Conservation (phyloP, 2,888 invertebrate genomes). For the Eretmocerus hayati region DNA sequence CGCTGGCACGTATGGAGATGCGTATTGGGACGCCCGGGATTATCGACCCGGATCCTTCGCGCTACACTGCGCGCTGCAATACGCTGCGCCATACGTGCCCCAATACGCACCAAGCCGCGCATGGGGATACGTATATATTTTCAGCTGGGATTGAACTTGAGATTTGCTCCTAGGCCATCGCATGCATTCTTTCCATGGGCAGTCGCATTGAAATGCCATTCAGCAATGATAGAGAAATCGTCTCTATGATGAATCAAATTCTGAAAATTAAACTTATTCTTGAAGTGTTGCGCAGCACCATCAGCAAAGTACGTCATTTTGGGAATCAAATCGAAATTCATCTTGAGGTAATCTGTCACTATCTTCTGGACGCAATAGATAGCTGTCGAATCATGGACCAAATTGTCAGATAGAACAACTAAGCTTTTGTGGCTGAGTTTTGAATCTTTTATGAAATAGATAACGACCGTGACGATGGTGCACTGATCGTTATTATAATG, state of each 20-base stretch:
- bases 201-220: slow-evolving; percentile 23
- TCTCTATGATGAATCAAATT: slow-evolving; percentile 19
- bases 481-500: slow-evolving; percentile 20
- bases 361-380: neutral
- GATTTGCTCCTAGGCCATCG: slow-evolving; percentile 21
- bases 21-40: too few species aligned
- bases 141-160: slow-evolving; percentile 17
- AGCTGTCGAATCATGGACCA: slow-evolving; percentile 16
- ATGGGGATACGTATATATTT: too few species aligned
- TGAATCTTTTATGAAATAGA: slow-evolving; percentile 9
- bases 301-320: slow-evolving; percentile 18
- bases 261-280: slow-evolving; percentile 20
- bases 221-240: slow-evolving; percentile 17
- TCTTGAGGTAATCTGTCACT: slow-evolving; percentile 5
- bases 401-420: slow-evolving; percentile 19
- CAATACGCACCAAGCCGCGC: too few species aligned
- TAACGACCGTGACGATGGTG: slow-evolving; percentile 18
- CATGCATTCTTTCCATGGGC: slow-evolving; percentile 22
- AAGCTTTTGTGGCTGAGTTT: slow-evolving; percentile 15
- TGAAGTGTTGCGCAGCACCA: slow-evolving; percentile 22
- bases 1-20: too few species aligned
- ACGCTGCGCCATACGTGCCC: too few species aligned
- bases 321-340: neutral
- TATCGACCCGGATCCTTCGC: too few species aligned
- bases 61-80: too few species aligned